These are phyloP conservation scores for Ecdyonurus torrentis DNA, from an alignment of 2,888 invertebrate genomes.

Conservation along the genomic window DNA sequence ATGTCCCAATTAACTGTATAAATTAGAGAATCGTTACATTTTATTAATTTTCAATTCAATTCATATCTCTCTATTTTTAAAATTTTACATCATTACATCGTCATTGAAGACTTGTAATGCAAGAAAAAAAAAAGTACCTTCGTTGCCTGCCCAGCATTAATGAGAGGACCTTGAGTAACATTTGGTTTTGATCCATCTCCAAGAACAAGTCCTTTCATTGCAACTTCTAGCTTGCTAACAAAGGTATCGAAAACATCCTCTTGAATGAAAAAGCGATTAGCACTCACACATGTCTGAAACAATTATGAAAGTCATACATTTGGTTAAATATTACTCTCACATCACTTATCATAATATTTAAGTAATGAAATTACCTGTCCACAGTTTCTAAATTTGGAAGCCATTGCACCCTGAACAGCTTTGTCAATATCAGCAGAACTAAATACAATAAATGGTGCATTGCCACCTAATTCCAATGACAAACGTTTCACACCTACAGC, in stretches of 20 bases:
- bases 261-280: constrained; percentile 79
- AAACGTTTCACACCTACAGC: constrained; percentile 76
- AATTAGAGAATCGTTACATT: too few species aligned
- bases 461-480: constrained; percentile 92
- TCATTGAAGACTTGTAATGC: too few species aligned
- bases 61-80: too few species aligned
- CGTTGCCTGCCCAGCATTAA: constrained; percentile 67
- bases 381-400: constrained; percentile 85
- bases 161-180: constrained; percentile 77
- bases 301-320: not conserved
- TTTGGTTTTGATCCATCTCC: constrained; percentile 60
- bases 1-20: too few species aligned
- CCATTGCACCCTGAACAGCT: constrained; percentile 74
- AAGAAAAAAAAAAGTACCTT: constrained; percentile 45
- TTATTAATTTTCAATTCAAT: too few species aligned
- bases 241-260: constrained; percentile 63
- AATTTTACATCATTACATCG: too few species aligned
- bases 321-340: not conserved
- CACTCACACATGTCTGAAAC: constrained; percentile 79
- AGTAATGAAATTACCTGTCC: constrained; percentile 50
- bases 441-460: constrained; percentile 96
- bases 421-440: constrained; percentile 72
- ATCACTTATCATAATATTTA: too few species aligned
- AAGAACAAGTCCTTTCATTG: constrained; percentile 50
- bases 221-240: constrained; percentile 46